Base-by-base conservation (phyloP, 1,140 invertebrate genomes). In the Musca domestica region DNA sequence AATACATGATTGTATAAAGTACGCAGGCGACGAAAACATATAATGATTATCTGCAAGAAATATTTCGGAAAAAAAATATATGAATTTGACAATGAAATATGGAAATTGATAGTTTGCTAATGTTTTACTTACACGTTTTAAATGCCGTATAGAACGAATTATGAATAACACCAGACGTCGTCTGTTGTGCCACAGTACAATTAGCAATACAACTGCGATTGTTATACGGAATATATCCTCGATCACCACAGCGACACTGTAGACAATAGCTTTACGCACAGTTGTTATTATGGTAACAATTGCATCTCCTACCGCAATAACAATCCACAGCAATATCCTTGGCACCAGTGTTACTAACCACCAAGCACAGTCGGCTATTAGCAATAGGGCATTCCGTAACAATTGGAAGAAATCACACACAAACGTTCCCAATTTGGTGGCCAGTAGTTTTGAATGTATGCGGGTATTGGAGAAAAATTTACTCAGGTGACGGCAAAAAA, bases 311-410 rank as follows among this genome's bases (percentile, higher is more conserved):
- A 67, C 5, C 15, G 46, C 54, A 3, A 67, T 67, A 15, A 67
- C 0, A 2, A 47, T 3, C 10, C 48, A 23, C 3, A 63, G 5
- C 23, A 67, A 19, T 20, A 34, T 47, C 47, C 34, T 61, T 15
- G 67, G 67, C 17, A 67, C 27, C 3, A 67, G 15, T 1, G 54
- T 67, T 6, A 67, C 22, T n/a, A 51, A 6, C 52, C 52, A 67
- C 56, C 52, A 58, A 22, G 27, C 41, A 30, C 51, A 47, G 15
- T 67, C 67, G 10, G 67, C 67, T 27, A 67, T 67, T 15, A 67
- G 20, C 9, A 67, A 20, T 20, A 67, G n/a, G 5, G 52, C 54
- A 41, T 54, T 46, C 20, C 46, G 14, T 17, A 67, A 2, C 27
- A 67, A 30, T 23, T 47, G 15, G 20, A 58, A 25, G 25, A 67